Evolutionary conservation across 2,888 invertebrate species (phyloP).

Genomic region (Globia sparganii): DNA sequence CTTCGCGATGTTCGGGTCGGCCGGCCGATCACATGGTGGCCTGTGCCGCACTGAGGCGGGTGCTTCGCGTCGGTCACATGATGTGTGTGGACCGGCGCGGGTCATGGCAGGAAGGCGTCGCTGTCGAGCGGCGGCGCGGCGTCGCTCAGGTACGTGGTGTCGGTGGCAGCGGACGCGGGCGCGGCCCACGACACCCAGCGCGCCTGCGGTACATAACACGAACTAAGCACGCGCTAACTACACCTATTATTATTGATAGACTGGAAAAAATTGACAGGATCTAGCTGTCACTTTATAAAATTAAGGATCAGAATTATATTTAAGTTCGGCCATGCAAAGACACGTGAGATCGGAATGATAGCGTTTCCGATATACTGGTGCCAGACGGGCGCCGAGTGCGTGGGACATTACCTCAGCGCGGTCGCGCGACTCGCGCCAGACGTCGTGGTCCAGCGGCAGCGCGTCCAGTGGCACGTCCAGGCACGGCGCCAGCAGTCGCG

Average conservation of each 20-base stretch:
- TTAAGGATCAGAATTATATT: background rate
- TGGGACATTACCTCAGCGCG: conserved; percentile 69
- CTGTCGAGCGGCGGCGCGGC: conserved; percentile 71
- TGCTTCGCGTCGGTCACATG: background rate
- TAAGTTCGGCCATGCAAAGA: background rate
- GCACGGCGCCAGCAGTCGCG: conserved; percentile 94
- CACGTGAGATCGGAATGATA: background rate
- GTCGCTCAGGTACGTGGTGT: conserved; percentile 84
- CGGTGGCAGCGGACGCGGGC: conserved; percentile 76
- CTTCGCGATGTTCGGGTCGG: background rate
- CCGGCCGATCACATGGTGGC: background rate
- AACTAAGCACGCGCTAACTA: background rate
- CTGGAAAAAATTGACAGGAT: background rate
- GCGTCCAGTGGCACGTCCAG: conserved; percentile 94
- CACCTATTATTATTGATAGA: background rate
- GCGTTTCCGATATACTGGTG: background rate
- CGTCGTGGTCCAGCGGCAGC: conserved; percentile 90
- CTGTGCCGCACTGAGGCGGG: background rate
- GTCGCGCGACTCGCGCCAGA: conserved; percentile 73
- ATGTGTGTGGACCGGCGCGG: background rate
- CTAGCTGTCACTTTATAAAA: background rate
- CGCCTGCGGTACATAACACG: conserved; percentile 66
- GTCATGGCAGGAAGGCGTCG: conserved; percentile 71
- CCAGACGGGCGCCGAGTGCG: background rate
- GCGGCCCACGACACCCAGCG: conserved; percentile 83